These are phyloP conservation scores for Pangasius djambal DNA, from an alignment of 2,797 vertebrate genomes.

Conservation along the genomic window DNA sequence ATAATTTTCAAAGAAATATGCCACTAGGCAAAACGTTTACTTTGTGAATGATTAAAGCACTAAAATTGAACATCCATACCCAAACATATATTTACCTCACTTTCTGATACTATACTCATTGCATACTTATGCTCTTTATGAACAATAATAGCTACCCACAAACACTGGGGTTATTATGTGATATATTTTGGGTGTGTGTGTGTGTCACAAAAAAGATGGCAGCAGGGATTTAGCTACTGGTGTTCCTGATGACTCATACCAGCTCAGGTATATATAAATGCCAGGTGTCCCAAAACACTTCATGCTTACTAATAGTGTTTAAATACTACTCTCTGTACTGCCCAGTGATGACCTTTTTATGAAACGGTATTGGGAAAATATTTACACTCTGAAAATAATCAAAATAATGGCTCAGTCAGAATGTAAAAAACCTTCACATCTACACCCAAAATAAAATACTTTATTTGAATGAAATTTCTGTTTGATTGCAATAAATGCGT, in stretches of 20 bases:
- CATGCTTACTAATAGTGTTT: not conserved
- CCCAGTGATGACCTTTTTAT: not conserved
- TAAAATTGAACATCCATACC: not conserved
- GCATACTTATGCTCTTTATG: slow-evolving; percentile 14
- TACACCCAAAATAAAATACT: not conserved
- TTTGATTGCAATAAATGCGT: not conserved
- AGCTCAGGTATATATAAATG: not conserved
- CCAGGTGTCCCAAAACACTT: not conserved
- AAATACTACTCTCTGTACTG: not conserved
- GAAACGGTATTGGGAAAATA: not conserved
- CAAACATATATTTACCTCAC: not conserved
- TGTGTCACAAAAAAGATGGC: slow-evolving; percentile 22
- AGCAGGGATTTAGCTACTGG: slow-evolving; percentile 33
- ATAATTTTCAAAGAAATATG: not conserved
- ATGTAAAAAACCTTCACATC: not conserved
- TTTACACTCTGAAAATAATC: not conserved
- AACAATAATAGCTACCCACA: slow-evolving; percentile 19
- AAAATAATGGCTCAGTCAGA: not conserved
- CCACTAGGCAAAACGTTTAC: not conserved
- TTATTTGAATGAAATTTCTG: not conserved
- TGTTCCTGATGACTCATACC: slow-evolving; percentile 26
- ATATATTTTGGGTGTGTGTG: slow-evolving; percentile 35
- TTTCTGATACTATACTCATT: not conserved
- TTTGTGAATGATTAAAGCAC: not conserved
- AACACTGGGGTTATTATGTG: slow-evolving; percentile 15